Evolutionary conservation across 2,888 invertebrate genomes (phyloP), one percentile per base, ranked within the genome.

Genomic region (Oscheius sp.): DNA sequence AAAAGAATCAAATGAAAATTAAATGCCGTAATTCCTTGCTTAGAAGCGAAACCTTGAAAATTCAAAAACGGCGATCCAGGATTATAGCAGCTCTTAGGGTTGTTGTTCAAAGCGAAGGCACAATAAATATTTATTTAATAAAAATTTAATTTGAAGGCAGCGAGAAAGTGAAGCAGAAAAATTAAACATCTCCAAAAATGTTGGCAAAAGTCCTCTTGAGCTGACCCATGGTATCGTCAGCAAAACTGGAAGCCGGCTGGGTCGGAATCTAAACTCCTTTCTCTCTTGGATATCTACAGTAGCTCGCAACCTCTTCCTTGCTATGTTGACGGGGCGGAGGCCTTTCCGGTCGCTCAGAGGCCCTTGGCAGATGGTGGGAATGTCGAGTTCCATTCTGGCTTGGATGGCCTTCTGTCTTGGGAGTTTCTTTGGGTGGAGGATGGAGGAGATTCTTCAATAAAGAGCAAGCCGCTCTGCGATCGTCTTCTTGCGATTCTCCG

Each of bases 211-310:
- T 80, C 39, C 76, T 45, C 63, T 80, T 80, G 33, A 80, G 52
- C 57, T 80, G 80, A 48, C 79, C 79, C 80, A 80, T 80, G n/a
- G 80, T 80, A 61, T 80, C 80, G 39, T 80, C 80, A 5, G 77
- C 76, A 61, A 77, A 79, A 3, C 75, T 75, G 65, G 6, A 50
- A 29, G 4, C 53, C 15, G 39, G 64, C 37, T 10, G 17, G 34
- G 12, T 65, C 29, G 3, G 12, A 55, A 33, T 42, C 45, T 45
- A 23, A 3, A 3, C 12, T 15, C n/a, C 15, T 45, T 42, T 23
- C n/a, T 5, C 3, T 61, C 20, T 45, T 10, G n/a, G 23, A 12
- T 20, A 23, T 8, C 25, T 42, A 29, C 4, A 17, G 17, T 25
- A 48, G 2, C 39, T 12, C 4, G 29, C 45, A 20, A 46, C 29